A percentile compares a stretch with the other conserved stretches of the same genome.
These are phyloP conservation scores for Limnephilus lunatus DNA, from an alignment of 2,888 invertebrate species.

Conservation along the genomic window DNA sequence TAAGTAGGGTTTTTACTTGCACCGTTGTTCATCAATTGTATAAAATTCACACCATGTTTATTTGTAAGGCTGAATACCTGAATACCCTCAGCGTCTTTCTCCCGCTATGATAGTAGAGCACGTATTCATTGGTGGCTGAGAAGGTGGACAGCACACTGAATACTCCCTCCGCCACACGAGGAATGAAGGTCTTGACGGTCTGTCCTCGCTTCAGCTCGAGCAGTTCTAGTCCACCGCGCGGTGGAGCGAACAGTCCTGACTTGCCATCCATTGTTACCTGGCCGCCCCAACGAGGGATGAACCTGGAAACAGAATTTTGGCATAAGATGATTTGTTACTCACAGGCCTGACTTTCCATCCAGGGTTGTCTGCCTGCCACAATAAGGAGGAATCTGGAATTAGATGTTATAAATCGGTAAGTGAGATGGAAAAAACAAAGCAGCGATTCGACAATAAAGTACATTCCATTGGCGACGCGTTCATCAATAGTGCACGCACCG, in stretches of 20 bases:
- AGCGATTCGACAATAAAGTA: too few relatives aligned
- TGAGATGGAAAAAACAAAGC: too few relatives aligned
- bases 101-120: constrained; percentile 97
- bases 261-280: constrained; percentile 91
- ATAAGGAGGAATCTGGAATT: too few relatives aligned
- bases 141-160: constrained; percentile 97
- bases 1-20: too few relatives aligned
- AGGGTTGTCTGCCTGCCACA: too few relatives aligned
- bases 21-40: too few relatives aligned
- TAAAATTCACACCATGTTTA: too few relatives aligned
- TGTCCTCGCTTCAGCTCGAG: constrained; percentile 94
- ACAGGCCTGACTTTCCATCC: too few relatives aligned
- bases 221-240: constrained; percentile 94
- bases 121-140: constrained; percentile 95
- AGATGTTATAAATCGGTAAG: too few relatives aligned
- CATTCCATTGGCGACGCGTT: too few relatives aligned
- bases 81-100: constrained; percentile 95
- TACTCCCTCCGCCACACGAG: constrained; percentile 96
- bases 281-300: constrained; percentile 95
- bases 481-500: too few relatives aligned
- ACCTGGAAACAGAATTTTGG: constrained; percentile 69
- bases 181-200: constrained; percentile 92
- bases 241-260: constrained; percentile 94
- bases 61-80: constrained; percentile 75
- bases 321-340: too few relatives aligned